Base-by-base conservation (phyloP, 2,888 invertebrate genomes). In the Heliconius charithonia region DNA sequence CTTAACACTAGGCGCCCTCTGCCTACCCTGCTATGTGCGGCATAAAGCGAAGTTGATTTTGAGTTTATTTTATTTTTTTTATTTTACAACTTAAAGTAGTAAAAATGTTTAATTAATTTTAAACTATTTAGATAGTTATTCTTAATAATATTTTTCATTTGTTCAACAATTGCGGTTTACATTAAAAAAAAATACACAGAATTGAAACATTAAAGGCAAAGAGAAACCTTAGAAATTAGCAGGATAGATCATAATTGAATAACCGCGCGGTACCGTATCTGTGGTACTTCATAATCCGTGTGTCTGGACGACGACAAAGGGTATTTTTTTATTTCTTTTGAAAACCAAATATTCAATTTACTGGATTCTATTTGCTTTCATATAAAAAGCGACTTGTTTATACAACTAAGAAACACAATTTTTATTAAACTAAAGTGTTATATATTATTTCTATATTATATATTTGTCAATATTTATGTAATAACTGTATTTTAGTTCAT, bases 191-290 rank as follows among this genome's bases (percentile, higher is more conserved):
- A 25, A 22, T 27, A 65, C 25, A 59, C 12, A 22, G 37, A 63
- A 25, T 63, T 27, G 25, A 63, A 63, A 25, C 29, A 3, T 63
- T 74, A 63, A 41, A 74, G 45, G 41, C 27, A 27, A 74, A 45
- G 19, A 29, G 74, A 74, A 74, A 65, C 37, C 79, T 75, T 86
- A 86, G 84, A 87, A 87, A 89, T 88, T 88, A 89, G 87, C 74
- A 45, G 88, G 86, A 87, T 86, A 81, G 81, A 37, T 37, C 85
- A 87, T 90, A 91, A 91, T 90, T 90, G 88, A 90, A 90, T 91
- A 90, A 87, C 83, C 85, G 83, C 85, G 85, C 84, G 86, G 87
- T 73, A 84, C 83, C 75, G 81, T 82, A 25, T 69, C 69, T 69
- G 81, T 84, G 81, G 82, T 82, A 82, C 83, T 77, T 72, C 51